These are phyloP conservation scores for Stenolophus ochropezus DNA, from an alignment of 2,888 invertebrate genomes.

Conservation along the genomic window DNA sequence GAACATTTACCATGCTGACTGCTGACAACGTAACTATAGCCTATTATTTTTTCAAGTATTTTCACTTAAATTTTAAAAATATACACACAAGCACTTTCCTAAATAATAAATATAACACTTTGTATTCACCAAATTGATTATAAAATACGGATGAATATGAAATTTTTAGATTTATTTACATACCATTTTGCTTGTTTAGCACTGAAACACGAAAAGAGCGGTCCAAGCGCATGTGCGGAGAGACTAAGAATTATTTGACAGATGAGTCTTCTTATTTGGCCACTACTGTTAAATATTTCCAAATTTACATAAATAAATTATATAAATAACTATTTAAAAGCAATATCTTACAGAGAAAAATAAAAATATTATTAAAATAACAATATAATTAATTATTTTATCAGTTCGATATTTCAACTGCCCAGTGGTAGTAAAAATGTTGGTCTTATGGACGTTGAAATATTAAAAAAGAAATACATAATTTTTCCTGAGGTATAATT, in stretches of 20 bases:
- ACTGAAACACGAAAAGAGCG: constrained; percentile 67
- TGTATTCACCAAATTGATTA: constrained; percentile 11
- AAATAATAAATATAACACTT: constrained; percentile 7
- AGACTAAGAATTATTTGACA: constrained; percentile 49
- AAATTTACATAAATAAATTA: too few relatives aligned
- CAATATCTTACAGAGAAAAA: too few relatives aligned
- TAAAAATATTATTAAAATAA: too few relatives aligned
- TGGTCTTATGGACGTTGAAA: too few relatives aligned
- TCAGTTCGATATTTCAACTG: too few relatives aligned
- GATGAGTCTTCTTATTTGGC: not conserved
- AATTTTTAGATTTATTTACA: constrained; percentile 67
- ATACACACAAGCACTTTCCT: constrained; percentile 11
- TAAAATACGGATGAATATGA: constrained; percentile 61
- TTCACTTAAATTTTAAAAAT: constrained; percentile 18
- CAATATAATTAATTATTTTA: too few relatives aligned
- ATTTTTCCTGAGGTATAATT: too few relatives aligned
- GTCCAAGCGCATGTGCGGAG: constrained; percentile 56
- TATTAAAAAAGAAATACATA: too few relatives aligned
- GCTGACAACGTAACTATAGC: constrained; percentile 1
- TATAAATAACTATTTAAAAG: too few relatives aligned
- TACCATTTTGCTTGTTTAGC: constrained; percentile 69
- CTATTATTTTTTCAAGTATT: not conserved
- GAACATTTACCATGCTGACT: constrained; percentile 55
- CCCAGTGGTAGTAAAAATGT: too few relatives aligned
- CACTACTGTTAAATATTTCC: too few relatives aligned